These are phyloP conservation scores for Meta bourneti DNA, from an alignment of 2,888 invertebrate species.

Conservation along the genomic window DNA sequence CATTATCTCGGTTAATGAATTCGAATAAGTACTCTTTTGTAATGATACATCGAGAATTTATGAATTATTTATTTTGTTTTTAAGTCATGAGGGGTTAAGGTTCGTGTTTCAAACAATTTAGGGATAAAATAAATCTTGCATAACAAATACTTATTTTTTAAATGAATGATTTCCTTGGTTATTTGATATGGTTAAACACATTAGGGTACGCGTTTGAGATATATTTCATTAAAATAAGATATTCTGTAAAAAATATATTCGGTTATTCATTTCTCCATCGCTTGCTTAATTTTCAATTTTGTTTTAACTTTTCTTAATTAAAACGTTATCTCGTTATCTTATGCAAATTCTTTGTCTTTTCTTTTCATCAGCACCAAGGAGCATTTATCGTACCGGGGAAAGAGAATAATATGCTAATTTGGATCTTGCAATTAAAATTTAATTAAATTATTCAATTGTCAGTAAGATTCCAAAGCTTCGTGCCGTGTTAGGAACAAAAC, in stretches of 20 bases:
- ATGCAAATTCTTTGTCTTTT: background rate
- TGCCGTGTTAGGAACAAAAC: no score
- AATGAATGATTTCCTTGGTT: background rate
- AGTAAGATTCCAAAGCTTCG: no score
- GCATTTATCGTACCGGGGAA: no score
- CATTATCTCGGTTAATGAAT: conserved; percentile 43
- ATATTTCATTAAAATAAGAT: background rate
- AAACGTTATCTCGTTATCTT: conserved; percentile 1
- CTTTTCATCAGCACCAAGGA: no score
- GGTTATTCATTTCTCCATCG: background rate
- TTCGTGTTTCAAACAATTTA: background rate
- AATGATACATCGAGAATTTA: conserved; percentile 3
- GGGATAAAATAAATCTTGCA: background rate
- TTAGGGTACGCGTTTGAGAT: background rate
- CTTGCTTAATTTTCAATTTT: background rate
- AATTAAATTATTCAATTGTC: no score
- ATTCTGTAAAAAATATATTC: background rate
- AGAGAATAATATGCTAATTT: no score
- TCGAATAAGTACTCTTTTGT: background rate
- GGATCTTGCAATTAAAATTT: background rate
- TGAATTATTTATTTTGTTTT: conserved; percentile 34
- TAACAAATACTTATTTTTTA: background rate
- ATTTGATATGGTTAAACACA: background rate
- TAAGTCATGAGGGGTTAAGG: background rate
- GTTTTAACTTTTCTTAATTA: conserved; percentile 5